Evolutionary conservation across 2,113 vertebrate species (phyloP), one percentile per base, ranked within the genome.

Genomic region (Myanophis thanlyinensis): DNA sequence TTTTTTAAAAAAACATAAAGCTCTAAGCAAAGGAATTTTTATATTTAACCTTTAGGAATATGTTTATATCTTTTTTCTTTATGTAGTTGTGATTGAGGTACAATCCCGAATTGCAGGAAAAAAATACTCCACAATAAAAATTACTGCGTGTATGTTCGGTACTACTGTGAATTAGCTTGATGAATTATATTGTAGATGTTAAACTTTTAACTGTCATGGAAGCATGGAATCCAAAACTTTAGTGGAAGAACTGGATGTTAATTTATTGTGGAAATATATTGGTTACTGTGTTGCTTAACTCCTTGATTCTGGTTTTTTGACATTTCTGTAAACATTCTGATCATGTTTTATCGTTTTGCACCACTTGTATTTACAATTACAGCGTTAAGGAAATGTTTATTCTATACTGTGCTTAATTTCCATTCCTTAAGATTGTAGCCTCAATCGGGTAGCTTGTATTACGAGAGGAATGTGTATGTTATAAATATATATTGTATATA

Each of bases 401-500:
- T 62, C 53, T 93, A 89, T 93, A 90, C 3, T 89, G 93, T 95
- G 49, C 5, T 91, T 53, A 62, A 93, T 93, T 47, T 95, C 91
- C 35, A 91, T 87, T 88, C 94, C 89, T 80, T 92, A 1, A 90
- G 93, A 59, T 90, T 80, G 85, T 93, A 92, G 89, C 91, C 94
- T 91, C 94, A 98, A 96, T 94, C 93, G 87, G 52, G 89, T 93
- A 95, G 93, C 95, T 91, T 90, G 95, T 95, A 95, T 3, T 52
- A 18, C 89, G 95, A 93, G 88, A 30, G 49, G 22, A 93, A 90
- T 80, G 73, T 80, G 73, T 80, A 80, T 40, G 35, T 80, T 80
- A 80, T 80, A 80, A 80, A 46, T 27, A 88, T 80, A 92, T 90
- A 92, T 1, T 94, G 85, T 47, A 88, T 86, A 91, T 93, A 87